A percentile compares a stretch with the other conserved stretches of the same genome.
These are phyloP conservation scores for Rhaphigaster nebulosa DNA, from an alignment of 2,888 invertebrate species.

Conservation along the genomic window DNA sequence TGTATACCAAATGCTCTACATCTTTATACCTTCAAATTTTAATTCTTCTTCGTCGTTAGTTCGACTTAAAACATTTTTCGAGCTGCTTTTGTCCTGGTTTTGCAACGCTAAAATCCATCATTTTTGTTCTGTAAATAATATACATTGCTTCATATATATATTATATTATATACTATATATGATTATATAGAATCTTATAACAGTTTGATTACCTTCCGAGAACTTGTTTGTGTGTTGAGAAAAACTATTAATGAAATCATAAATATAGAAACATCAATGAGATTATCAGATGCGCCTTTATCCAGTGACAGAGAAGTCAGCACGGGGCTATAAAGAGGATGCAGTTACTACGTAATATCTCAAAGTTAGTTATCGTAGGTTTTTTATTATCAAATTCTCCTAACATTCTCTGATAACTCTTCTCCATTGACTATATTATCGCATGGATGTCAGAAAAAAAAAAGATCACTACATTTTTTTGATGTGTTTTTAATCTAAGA, in stretches of 20 bases:
- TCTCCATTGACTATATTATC: slow-evolving; percentile 5
- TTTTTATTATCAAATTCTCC: neutral
- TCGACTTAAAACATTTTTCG: no score
- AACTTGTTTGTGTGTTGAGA: neutral
- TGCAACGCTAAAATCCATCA: no score
- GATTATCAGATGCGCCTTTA: neutral
- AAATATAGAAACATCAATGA: neutral
- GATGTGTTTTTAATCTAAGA: neutral
- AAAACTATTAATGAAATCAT: neutral
- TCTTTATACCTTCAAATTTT: no score
- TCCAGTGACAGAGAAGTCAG: neutral
- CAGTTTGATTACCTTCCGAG: neutral
- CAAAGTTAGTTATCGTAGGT: neutral
- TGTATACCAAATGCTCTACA: no score
- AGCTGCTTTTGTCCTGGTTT: no score
- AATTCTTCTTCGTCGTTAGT: no score
- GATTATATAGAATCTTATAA: no score
- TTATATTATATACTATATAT: no score
- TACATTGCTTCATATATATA: no score
- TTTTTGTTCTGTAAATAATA: no score
- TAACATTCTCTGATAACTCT: neutral
- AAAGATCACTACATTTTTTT: neutral
- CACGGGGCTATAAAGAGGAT: neutral
- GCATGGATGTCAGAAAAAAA: neutral
- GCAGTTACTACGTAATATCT: neutral